Evolutionary conservation across 2,113 vertebrate genomes (phyloP).

Genomic region (Ellobius talpinus): DNA sequence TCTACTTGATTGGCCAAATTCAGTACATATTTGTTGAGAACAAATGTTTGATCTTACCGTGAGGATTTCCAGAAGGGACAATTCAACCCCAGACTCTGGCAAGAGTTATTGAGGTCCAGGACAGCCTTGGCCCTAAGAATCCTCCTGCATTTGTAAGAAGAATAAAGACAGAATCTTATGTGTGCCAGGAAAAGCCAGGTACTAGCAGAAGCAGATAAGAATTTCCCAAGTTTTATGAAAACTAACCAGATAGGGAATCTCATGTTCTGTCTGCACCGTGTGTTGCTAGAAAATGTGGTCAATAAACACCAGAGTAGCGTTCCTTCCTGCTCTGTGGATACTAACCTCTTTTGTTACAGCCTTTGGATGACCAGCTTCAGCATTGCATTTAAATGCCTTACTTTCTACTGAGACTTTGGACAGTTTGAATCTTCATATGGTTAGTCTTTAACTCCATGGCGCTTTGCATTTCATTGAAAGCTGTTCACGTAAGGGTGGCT

Average conservation of each 20-base stretch:
- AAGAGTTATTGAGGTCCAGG: no score
- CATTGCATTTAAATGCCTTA: neutral
- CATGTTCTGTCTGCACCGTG: neutral
- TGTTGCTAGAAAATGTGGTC: conserved; percentile 24
- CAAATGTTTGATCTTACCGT: neutral
- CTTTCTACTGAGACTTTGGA: neutral
- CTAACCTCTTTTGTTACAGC: neutral
- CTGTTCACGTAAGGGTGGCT: neutral
- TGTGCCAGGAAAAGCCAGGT: neutral
- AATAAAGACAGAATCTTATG: neutral
- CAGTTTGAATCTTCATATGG: conserved; percentile 21
- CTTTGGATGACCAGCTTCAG: conserved; percentile 18
- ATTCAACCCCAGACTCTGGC: neutral
- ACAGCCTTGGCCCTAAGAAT: neutral
- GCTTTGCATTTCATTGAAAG: conserved; percentile 6
- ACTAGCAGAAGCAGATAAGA: neutral
- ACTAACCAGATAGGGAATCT: neutral
- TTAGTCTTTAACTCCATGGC: conserved; percentile 4
- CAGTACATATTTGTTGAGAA: neutral
- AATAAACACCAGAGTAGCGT: neutral
- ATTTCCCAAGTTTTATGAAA: neutral
- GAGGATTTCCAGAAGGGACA: neutral
- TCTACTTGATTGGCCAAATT: neutral
- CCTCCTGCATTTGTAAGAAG: neutral
- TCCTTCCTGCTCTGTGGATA: neutral